These are phyloP conservation scores for Catharus bicknelli DNA, from an alignment of 2,113 vertebrate species.

Conservation along the genomic window DNA sequence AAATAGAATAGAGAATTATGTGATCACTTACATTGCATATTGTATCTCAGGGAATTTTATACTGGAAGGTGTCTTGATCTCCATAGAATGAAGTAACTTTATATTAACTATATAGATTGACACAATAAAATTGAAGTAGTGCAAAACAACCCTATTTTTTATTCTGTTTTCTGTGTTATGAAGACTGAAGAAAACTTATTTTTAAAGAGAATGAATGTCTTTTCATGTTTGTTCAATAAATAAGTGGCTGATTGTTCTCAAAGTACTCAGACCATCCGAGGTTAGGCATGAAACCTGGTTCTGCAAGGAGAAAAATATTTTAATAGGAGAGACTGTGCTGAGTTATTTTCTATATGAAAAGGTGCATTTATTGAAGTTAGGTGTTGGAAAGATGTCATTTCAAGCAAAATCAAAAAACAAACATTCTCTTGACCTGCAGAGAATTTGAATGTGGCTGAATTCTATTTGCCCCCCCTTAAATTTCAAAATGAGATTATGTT, in stretches of 20 bases:
- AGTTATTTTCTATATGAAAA: conserved; percentile 47
- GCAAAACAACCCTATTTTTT: not conserved
- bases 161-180: not conserved
- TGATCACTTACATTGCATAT: not conserved
- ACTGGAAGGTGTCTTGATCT: not conserved
- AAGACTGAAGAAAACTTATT: not conserved
- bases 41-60: conserved; percentile 64
- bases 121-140: conserved; percentile 23
- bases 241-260: conserved; percentile 7
- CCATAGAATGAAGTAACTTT: not conserved
- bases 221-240: not conserved
- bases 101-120: not conserved
- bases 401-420: not conserved
- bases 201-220: not conserved
- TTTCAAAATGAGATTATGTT: not conserved
- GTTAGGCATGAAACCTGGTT: not conserved
- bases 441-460: not conserved
- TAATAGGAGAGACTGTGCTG: not conserved
- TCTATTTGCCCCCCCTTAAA: not conserved
- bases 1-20: not conserved
- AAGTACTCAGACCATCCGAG: not conserved
- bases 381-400: not conserved
- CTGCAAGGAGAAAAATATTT: conserved; percentile 44
- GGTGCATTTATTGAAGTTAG: conserved; percentile 25
- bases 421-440: not conserved